Percentiles rank a stretch among this genome's conserved stretches.
phyloP scores from a whole-genome alignment of 2,888 invertebrate genomes.

The Lasioglossum zephyrum region DNA sequence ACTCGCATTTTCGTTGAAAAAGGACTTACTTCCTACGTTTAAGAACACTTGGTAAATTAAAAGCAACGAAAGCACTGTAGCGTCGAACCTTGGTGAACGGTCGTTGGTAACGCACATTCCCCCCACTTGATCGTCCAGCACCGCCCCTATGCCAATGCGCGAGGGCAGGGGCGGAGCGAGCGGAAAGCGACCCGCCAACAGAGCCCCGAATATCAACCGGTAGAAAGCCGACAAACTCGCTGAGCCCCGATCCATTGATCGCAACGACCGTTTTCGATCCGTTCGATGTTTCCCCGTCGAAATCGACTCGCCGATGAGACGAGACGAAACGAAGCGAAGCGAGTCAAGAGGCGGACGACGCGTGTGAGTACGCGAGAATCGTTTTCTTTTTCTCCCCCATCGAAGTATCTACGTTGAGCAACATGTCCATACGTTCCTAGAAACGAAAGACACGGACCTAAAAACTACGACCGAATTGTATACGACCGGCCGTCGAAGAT shows the following conservation, averaged over 20 bases:
- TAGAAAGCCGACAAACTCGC: neutral
- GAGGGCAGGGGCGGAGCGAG: neutral
- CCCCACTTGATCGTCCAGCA: neutral
- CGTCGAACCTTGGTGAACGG: neutral
- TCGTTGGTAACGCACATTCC: neutral
- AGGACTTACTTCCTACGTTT: neutral
- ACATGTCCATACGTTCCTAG: conserved; percentile 60
- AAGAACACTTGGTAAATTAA: neutral
- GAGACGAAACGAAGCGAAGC: neutral
- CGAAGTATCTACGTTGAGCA: conserved; percentile 78
- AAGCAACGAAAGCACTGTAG: neutral
- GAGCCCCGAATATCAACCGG: neutral
- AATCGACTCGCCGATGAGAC: neutral
- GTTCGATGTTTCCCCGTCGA: neutral
- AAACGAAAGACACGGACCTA: conserved; percentile 45
- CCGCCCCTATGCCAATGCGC: neutral
- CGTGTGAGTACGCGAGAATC: conserved; percentile 24
- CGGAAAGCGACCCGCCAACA: neutral
- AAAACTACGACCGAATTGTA: conserved; percentile 60
- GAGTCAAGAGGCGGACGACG: conserved; percentile 6
- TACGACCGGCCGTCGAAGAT: conserved; percentile 27
- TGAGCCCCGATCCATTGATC: neutral
- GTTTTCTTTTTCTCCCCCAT: conserved; percentile 29
- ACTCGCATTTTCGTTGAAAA: neutral
- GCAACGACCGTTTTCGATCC: neutral